These are phyloP conservation scores for Axinella damicornis DNA, from an alignment of 37 sponge, comb jelly and placozoan species.

Conservation along the genomic window DNA sequence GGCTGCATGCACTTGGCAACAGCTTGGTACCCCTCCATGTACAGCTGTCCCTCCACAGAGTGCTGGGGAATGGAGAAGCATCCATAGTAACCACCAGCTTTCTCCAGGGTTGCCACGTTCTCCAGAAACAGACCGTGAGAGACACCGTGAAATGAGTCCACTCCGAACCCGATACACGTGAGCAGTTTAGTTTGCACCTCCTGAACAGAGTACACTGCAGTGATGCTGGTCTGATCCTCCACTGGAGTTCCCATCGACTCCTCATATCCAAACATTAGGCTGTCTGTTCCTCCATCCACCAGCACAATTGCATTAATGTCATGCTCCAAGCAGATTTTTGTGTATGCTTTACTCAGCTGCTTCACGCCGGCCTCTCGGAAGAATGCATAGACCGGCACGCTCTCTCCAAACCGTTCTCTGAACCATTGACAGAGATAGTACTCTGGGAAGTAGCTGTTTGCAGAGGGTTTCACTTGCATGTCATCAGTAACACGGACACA, in stretches of 20 bases:
- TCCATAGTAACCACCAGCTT: constrained; percentile 59
- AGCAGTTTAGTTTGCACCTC: constrained; percentile 53
- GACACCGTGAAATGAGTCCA: constrained; percentile 84
- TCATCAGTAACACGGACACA: constrained; percentile 35
- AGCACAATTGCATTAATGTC: constrained; percentile 74
- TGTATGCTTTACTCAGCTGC: constrained; percentile 51
- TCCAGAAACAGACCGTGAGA: constrained; percentile 79
- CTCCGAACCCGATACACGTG: constrained; percentile 77
- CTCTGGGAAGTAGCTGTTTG: constrained; percentile 72
- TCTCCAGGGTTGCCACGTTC: constrained; percentile 68
- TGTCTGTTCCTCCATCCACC: constrained; percentile 84
- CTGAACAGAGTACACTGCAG: constrained; percentile 41
- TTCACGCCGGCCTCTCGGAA: constrained; percentile 49
- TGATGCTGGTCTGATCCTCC: constrained; percentile 81
- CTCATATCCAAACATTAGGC: constrained; percentile 79
- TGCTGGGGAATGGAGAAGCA: constrained; percentile 67
- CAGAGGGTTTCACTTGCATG: neutral
- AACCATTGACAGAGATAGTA: constrained; percentile 64
- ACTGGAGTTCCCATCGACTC: constrained; percentile 67
- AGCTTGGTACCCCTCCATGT: constrained; percentile 66
- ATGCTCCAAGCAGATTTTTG: constrained; percentile 45
- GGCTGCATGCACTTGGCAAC: constrained; percentile 62
- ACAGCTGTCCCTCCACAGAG: constrained; percentile 62
- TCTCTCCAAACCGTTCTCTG: constrained; percentile 27
- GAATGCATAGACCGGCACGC: constrained; percentile 65